Percentiles rank a stretch among this genome's conserved stretches.
Evolutionary conservation across 2,113 vertebrate species (phyloP).

Genomic region (Saccopteryx bilineata): DNA sequence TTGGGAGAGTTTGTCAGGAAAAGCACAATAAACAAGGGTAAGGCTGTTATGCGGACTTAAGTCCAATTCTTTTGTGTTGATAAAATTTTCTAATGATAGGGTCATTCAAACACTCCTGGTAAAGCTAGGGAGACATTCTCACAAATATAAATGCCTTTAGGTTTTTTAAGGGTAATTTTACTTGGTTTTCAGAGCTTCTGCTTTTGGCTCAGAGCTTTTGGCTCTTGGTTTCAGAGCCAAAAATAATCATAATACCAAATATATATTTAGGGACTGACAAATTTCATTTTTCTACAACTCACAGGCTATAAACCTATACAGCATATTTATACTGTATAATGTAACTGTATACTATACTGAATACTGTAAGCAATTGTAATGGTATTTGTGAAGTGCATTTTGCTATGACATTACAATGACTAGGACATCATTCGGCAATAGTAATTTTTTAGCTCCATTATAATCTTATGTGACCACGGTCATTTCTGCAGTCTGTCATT

Average conservation of each 20-base stretch:
- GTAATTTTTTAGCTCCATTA: neutral
- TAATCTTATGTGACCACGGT: neutral
- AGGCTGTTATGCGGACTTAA: neutral
- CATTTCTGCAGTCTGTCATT: neutral
- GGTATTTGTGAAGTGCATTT: neutral
- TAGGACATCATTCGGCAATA: neutral
- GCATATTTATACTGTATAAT: neutral
- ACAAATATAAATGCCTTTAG: neutral
- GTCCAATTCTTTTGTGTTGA: neutral
- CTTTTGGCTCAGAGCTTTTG: too few relatives aligned
- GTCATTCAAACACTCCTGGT: neutral
- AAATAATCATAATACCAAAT: neutral
- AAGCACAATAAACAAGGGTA: neutral
- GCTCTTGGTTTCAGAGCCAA: too few relatives aligned
- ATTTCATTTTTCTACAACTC: neutral
- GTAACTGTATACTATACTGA: neutral
- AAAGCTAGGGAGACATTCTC: neutral
- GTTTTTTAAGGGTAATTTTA: too few relatives aligned
- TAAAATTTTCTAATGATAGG: neutral
- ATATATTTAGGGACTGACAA: neutral
- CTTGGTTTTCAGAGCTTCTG: neutral
- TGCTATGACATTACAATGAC: neutral
- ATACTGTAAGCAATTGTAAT: neutral
- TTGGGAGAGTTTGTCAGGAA: too few relatives aligned
- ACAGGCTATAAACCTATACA: neutral